Conservation (phyloP, 2,113 vertebrate species). For the Gasterosteus aculeatus region DNA sequence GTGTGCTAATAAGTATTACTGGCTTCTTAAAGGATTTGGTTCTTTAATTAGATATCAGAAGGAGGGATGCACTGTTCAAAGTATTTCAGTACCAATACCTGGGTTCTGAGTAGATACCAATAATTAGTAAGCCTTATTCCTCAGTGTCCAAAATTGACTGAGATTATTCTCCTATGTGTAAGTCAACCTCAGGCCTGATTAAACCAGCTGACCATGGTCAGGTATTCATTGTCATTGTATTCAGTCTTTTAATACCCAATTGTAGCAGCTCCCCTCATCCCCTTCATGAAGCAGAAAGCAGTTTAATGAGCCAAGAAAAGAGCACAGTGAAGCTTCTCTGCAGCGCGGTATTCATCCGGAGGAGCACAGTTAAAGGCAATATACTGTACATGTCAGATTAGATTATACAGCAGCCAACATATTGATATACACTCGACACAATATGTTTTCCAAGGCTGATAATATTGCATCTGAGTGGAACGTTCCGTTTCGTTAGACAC, state of each 20-base stretch:
- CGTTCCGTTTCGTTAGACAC: conserved; percentile 1
- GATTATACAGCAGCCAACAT: conserved; percentile 18
- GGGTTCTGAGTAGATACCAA: background rate
- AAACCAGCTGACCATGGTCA: background rate
- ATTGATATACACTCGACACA: background rate
- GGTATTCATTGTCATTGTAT: background rate
- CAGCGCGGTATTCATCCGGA: conserved; percentile 18
- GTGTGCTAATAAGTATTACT: conserved; percentile 6
- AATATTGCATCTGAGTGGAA: background rate
- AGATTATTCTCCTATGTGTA: background rate
- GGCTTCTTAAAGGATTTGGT: background rate
- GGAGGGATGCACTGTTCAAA: background rate
- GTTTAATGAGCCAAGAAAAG: conserved; percentile 23
- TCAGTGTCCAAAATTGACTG: background rate
- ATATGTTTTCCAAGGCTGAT: conserved; percentile 20
- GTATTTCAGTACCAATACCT: background rate
- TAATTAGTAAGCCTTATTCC: background rate
- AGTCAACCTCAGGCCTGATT: background rate
- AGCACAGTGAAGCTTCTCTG: conserved; percentile 12
- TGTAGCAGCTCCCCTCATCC: conserved; percentile 6
- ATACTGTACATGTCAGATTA: conserved; percentile 5
- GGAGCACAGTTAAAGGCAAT: conserved; percentile 15
- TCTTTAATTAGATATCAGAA: background rate
- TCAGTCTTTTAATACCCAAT: conserved; percentile 16
- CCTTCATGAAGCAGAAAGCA: conserved; percentile 13